Conservation (phyloP, 2,888 invertebrate species). For the Eilema caniola region DNA sequence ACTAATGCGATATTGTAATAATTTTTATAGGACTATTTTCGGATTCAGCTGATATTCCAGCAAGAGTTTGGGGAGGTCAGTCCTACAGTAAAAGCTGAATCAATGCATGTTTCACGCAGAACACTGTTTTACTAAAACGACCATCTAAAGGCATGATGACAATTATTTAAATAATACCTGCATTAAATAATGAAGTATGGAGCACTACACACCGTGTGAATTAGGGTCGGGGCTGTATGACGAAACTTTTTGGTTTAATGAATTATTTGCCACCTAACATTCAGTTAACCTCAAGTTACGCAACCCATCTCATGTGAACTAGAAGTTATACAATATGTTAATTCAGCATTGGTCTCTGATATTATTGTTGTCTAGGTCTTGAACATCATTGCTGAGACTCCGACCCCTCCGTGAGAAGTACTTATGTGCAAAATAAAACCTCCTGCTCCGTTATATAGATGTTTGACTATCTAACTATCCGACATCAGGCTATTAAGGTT, state of each 20-base stretch:
- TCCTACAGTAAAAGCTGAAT: constrained; percentile 20
- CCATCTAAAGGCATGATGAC: constrained; percentile 28
- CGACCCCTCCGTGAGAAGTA: no score
- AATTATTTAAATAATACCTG: constrained; percentile 10
- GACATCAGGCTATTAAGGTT: no score
- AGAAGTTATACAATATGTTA: background rate
- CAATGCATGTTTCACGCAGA: constrained; percentile 49
- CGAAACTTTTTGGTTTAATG: background rate
- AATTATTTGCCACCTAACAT: background rate
- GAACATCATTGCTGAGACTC: no score
- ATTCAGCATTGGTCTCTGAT: background rate
- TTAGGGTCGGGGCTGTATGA: background rate
- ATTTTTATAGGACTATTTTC: constrained; percentile 76
- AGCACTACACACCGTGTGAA: constrained; percentile 21
- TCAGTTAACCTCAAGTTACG: background rate
- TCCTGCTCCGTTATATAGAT: no score
- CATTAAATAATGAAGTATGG: constrained; percentile 1
- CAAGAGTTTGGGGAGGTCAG: constrained; percentile 55
- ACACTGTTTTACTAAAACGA: constrained; percentile 16
- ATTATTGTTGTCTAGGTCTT: background rate
- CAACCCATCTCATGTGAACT: background rate
- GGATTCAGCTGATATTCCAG: constrained; percentile 73
- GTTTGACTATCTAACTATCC: no score
- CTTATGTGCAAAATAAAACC: no score
- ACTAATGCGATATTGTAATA: background rate